phyloP scores from a whole-genome alignment of 2,797 vertebrate species.

The Cynodonichthys magdalenae region DNA sequence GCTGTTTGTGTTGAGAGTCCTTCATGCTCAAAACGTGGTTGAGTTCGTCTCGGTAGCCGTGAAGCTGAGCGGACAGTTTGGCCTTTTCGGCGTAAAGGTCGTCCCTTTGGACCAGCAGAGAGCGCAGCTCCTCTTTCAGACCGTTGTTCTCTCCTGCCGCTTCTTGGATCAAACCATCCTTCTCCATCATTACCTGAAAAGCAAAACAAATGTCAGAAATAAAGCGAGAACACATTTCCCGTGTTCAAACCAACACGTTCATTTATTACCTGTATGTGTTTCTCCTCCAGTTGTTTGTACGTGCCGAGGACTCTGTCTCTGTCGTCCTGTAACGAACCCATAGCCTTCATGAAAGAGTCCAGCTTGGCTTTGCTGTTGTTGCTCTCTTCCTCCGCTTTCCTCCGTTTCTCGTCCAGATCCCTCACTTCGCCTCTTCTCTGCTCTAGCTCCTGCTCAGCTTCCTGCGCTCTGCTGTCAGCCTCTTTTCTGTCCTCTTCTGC shows the following conservation, averaged over 20 bases:
- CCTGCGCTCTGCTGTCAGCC: conserved; percentile 78
- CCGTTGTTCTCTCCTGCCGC: conserved; percentile 93
- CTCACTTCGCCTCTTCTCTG: conserved; percentile 76
- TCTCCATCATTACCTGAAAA: conserved; percentile 86
- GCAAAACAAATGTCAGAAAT: neutral
- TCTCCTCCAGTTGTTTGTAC: conserved; percentile 93
- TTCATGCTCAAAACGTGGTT: conserved; percentile 94
- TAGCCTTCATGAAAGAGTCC: conserved; percentile 91
- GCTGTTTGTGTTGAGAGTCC: conserved; percentile 93
- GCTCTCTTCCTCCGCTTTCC: conserved; percentile 81
- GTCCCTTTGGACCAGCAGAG: conserved; percentile 86
- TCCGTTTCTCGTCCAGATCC: conserved; percentile 79
- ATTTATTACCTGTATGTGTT: conserved; percentile 81
- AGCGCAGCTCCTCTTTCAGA: conserved; percentile 90
- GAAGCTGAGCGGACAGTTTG: conserved; percentile 90
- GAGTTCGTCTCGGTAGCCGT: conserved; percentile 90
- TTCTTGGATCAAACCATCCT: conserved; percentile 94
- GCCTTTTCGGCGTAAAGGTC: conserved; percentile 94
- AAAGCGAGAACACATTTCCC: neutral
- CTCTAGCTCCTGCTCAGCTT: conserved; percentile 84
- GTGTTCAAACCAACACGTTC: neutral
- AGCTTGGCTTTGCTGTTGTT: conserved; percentile 84
- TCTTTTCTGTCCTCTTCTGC: conserved; percentile 86
- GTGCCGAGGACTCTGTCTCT: conserved; percentile 87
- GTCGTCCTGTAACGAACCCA: conserved; percentile 96